A percentile compares a stretch with the other conserved stretches of the same genome.
Conservation (phyloP, 2,888 invertebrate species). For the Patella ulyssiponensis region DNA sequence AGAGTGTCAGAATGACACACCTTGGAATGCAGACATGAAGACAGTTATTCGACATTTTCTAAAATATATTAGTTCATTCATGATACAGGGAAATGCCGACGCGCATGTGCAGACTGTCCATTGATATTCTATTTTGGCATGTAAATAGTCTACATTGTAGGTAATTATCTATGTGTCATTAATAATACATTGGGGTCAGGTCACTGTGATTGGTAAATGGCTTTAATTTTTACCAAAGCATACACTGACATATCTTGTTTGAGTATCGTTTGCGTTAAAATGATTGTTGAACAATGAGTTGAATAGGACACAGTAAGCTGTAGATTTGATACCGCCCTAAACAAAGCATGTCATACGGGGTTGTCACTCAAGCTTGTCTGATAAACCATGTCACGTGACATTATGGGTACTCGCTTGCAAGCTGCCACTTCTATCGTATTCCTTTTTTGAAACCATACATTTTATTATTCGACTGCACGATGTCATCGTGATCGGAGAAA, state of each 20-base stretch:
- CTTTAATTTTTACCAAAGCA: too few species aligned
- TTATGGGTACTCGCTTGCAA: neutral
- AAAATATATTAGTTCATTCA: conserved; percentile 4
- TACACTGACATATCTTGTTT: neutral
- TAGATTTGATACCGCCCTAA: conserved; percentile 12
- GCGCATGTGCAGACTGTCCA: conserved; percentile 11
- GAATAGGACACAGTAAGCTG: conserved; percentile 6
- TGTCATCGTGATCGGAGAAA: too few species aligned
- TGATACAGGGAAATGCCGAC: conserved; percentile 6
- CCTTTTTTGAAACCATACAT: too few species aligned
- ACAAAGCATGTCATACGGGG: conserved; percentile 12
- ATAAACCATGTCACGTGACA: conserved; percentile 8
- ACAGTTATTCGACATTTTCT: neutral
- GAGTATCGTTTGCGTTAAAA: conserved; percentile 2
- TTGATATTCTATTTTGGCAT: conserved; percentile 3
- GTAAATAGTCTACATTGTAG: neutral
- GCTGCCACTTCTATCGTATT: too few species aligned
- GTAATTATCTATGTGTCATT: too few species aligned
- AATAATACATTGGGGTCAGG: too few species aligned
- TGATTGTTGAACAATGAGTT: conserved; percentile 2
- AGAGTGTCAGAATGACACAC: too few species aligned
- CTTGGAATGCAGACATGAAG: neutral
- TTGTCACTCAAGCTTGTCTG: conserved; percentile 8
- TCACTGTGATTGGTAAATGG: too few species aligned
- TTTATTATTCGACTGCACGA: too few species aligned